A percentile compares a stretch with the other conserved stretches of the same genome.
phyloP scores from a whole-genome alignment of 2,113 vertebrate genomes.

The Arvicanthis niloticus region DNA sequence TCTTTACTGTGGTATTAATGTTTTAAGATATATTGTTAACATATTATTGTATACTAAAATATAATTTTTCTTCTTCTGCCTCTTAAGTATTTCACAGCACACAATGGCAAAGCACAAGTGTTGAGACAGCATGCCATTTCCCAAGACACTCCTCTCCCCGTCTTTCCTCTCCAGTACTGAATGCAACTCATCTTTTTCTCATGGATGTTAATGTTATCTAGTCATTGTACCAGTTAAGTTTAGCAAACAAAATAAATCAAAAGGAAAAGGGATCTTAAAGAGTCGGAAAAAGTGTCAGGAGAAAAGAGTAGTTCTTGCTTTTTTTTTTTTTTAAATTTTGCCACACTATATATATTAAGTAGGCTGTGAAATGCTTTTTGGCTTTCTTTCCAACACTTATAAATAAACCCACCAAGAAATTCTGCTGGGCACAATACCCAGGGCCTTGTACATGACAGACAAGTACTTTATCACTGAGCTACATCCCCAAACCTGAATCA shows the following conservation, averaged over 20 bases:
- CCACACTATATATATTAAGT: background rate
- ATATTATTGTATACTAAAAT: background rate
- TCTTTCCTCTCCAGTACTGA: background rate
- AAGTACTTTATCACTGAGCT: background rate
- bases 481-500: background rate
- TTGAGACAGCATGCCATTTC: background rate
- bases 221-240: background rate
- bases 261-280: background rate
- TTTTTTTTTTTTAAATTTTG: background rate
- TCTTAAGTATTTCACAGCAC: background rate
- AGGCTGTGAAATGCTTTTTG: background rate
- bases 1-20: background rate
- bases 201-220: background rate
- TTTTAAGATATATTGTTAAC: background rate
- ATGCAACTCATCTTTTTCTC: background rate
- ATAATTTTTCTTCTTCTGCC: background rate
- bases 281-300: background rate
- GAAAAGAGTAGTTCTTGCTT: background rate
- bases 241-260: background rate
- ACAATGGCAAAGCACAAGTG: background rate
- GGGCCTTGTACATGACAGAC: background rate
- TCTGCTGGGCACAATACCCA: background rate
- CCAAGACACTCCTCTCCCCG: accelerated
- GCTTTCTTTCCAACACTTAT: background rate
- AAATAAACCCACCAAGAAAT: constrained; percentile 32